Conservation (phyloP, 2,113 vertebrate species). For the Chaetops frenatus region DNA sequence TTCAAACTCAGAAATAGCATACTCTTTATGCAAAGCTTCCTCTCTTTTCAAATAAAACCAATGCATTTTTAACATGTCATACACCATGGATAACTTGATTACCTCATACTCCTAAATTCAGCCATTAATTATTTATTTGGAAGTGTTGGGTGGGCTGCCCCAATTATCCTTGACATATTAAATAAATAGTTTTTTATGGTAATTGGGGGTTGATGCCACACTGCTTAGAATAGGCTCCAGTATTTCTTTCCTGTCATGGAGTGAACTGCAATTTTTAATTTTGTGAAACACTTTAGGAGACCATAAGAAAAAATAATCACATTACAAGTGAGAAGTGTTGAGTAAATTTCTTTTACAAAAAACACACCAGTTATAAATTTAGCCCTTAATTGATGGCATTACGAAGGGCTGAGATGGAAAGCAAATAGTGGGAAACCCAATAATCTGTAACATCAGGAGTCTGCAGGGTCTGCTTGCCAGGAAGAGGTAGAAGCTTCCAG, state of each 20-base stretch:
- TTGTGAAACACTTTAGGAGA: conserved; percentile 2
- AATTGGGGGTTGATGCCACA: neutral
- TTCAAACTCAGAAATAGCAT: neutral
- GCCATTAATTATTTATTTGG: conserved; percentile 44
- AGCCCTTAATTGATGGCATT: conserved; percentile 29
- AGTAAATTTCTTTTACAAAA: conserved; percentile 24
- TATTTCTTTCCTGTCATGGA: neutral
- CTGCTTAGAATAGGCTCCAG: conserved; percentile 14
- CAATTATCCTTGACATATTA: conserved; percentile 47
- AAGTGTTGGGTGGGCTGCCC: neutral
- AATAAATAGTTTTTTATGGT: conserved; percentile 24
- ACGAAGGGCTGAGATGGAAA: conserved; percentile 22
- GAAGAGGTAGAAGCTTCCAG: neutral
- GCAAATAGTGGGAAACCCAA: conserved; percentile 45
- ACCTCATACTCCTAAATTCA: conserved; percentile 44
- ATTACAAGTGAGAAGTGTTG: conserved; percentile 29
- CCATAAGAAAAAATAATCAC: conserved; percentile 31
- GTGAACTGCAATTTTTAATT: conserved; percentile 25
- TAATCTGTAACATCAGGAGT: neutral
- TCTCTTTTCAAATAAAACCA: conserved; percentile 4
- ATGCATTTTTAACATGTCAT: neutral
- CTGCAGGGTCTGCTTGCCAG: neutral
- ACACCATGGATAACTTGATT: neutral
- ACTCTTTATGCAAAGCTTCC: neutral
- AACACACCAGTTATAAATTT: conserved; percentile 19